Evolutionary conservation across 2,113 vertebrate genomes (phyloP).

Genomic region (Rhagologus leucostigma): DNA sequence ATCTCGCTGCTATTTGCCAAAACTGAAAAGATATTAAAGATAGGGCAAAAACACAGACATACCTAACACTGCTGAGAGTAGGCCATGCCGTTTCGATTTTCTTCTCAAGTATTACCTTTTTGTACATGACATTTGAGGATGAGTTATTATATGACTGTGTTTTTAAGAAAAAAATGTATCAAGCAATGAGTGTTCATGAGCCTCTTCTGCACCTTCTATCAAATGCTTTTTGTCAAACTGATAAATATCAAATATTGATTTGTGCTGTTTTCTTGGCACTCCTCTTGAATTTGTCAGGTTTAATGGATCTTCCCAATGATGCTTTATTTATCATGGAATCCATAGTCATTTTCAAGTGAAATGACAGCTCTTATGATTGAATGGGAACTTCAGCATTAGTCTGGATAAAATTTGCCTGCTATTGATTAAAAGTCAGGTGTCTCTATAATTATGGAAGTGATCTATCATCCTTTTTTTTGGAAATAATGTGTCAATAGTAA

Average conservation of each 20-base stretch:
- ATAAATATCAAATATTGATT: constrained; percentile 58
- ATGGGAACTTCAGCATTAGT: constrained; percentile 21
- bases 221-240: constrained; percentile 48
- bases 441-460: constrained; percentile 4
- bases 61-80: background rate
- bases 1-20: background rate
- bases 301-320: constrained; percentile 20
- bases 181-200: background rate
- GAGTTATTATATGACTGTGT: background rate
- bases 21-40: background rate
- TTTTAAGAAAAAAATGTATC: background rate
- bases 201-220: background rate
- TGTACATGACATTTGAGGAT: background rate
- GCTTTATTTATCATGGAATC: constrained; percentile 55
- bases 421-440: constrained; percentile 2
- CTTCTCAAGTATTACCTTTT: background rate
- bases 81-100: background rate
- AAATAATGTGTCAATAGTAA: background rate
- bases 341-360: constrained; percentile 25
- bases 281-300: constrained; percentile 45
- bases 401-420: constrained; percentile 1
- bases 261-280: constrained; percentile 37
- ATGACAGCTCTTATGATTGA: constrained; percentile 35
- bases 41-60: background rate
- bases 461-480: background rate